These are phyloP conservation scores for Megalopta genalis DNA, from an alignment of 1,140 invertebrate species.

Conservation along the genomic window DNA sequence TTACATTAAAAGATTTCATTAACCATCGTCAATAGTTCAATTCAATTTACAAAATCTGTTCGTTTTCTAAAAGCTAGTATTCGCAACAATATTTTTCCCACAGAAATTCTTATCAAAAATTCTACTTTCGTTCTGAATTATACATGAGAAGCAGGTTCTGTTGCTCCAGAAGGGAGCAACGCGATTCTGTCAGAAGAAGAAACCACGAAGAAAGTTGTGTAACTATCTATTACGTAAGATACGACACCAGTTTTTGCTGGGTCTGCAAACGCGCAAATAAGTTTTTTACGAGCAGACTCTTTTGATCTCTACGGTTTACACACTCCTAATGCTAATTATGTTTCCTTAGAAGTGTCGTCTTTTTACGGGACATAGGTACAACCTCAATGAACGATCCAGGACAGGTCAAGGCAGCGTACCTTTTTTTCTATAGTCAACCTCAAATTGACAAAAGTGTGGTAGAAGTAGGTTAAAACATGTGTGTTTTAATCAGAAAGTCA, in stretches of 20 bases:
- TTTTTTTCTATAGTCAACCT: background rate
- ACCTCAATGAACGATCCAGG: background rate
- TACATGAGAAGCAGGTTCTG: background rate
- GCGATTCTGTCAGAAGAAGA: background rate
- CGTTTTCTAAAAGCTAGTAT: background rate
- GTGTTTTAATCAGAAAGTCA: background rate
- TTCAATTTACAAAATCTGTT: background rate
- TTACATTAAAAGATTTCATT: no score
- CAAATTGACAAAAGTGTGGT: slow-evolving; percentile 1
- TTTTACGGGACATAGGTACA: slow-evolving; percentile 1
- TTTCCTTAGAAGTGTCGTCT: slow-evolving; percentile 3
- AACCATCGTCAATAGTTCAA: no score
- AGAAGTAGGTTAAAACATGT: slow-evolving; percentile 24
- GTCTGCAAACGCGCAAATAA: background rate
- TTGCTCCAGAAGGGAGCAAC: background rate
- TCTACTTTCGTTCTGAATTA: background rate
- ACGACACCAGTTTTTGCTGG: background rate
- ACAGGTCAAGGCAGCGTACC: slow-evolving; percentile 50
- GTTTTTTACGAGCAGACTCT: background rate
- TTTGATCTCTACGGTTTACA: background rate
- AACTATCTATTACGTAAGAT: slow-evolving; percentile 12
- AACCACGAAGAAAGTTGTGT: slow-evolving; percentile 9
- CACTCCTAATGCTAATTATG: slow-evolving; percentile 38
- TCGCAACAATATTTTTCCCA: background rate
- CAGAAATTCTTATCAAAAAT: background rate